Conservation (phyloP, 2,888 invertebrate genomes). For the Latrodectus hesperus region DNA sequence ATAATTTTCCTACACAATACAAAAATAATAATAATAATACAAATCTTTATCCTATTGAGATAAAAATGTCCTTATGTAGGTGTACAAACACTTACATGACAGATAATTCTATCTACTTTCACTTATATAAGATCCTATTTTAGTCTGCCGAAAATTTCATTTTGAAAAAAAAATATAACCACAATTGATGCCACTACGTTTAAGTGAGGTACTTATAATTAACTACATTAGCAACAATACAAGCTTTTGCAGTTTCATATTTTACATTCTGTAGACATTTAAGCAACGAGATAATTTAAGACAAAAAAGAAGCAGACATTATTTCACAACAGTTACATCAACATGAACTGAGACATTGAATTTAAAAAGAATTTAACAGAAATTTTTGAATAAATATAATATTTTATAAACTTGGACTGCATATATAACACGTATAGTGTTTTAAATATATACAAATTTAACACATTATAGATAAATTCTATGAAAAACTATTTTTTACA, state of each 20-base stretch:
- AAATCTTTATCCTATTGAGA: conserved; percentile 53
- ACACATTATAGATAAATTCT: too few species aligned
- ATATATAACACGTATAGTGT: too few species aligned
- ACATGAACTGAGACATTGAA: too few species aligned
- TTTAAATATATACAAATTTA: too few species aligned
- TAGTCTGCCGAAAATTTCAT: not conserved
- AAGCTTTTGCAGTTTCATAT: too few species aligned
- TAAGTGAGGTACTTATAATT: not conserved
- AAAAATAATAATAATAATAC: conserved; percentile 65
- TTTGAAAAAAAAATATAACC: not conserved
- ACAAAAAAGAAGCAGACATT: not conserved
- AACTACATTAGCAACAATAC: not conserved
- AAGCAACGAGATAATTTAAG: conserved; percentile 31
- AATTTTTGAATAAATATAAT: too few species aligned
- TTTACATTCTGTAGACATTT: not conserved
- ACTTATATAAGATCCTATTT: not conserved
- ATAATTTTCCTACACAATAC: conserved; percentile 40
- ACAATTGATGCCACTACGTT: not conserved
- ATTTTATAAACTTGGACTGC: too few species aligned
- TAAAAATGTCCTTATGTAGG: conserved; percentile 46
- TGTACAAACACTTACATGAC: conserved; percentile 64
- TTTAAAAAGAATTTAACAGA: too few species aligned
- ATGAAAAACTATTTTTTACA: too few species aligned
- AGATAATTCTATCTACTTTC: conserved; percentile 25
- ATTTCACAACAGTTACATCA: too few species aligned